Conservation (phyloP, 1,140 invertebrate genomes). For the Cephus cinctus region DNA sequence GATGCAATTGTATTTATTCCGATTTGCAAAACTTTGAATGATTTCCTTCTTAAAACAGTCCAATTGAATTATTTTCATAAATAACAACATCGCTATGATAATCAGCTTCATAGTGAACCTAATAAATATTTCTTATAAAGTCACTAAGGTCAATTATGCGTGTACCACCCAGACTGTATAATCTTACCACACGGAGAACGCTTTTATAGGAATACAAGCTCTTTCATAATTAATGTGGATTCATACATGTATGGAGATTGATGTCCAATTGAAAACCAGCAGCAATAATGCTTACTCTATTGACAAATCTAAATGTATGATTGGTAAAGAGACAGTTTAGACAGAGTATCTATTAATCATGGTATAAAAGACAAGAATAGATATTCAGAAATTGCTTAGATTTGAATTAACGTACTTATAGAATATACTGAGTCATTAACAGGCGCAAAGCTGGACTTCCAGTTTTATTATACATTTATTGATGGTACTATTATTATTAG, state of each 20-base stretch:
- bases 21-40: not conserved
- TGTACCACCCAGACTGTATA: too few relatives aligned
- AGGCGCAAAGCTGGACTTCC: not conserved
- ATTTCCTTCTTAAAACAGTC: not conserved
- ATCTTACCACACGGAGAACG: too few relatives aligned
- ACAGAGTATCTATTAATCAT: not conserved
- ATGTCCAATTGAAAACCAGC: too few relatives aligned
- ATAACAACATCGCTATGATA: too few relatives aligned
- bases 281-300: too few relatives aligned
- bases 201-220: too few relatives aligned
- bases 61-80: not conserved
- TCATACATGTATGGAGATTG: too few relatives aligned
- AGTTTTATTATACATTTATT: too few relatives aligned
- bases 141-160: too few relatives aligned
- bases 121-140: not conserved
- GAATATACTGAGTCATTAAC: not conserved
- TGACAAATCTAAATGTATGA: not conserved
- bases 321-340: not conserved
- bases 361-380: not conserved
- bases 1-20: not conserved
- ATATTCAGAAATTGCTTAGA: not conserved
- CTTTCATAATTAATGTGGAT: too few relatives aligned
- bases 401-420: not conserved
- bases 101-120: too few relatives aligned
- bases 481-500: slow-evolving; percentile 24